These are phyloP conservation scores for Thymelicus acteon DNA, from an alignment of 2,888 invertebrate species.

Conservation along the genomic window DNA sequence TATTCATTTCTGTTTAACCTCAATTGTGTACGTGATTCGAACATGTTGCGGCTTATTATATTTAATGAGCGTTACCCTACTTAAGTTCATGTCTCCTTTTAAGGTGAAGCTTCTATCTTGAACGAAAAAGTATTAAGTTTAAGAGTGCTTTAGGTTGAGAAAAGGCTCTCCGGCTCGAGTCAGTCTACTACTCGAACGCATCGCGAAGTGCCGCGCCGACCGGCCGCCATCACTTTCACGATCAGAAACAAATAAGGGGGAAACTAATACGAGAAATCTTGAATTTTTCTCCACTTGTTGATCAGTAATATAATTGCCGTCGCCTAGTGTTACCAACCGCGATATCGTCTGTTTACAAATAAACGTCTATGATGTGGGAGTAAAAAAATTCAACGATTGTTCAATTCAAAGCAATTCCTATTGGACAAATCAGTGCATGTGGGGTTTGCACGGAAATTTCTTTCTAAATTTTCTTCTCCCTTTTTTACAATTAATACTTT, in stretches of 20 bases:
- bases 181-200: conserved; percentile 62
- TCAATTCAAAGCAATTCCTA: conserved; percentile 20
- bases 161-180: conserved; percentile 28
- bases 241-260: conserved; percentile 63
- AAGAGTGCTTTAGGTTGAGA: conserved; percentile 28
- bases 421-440: conserved; percentile 44
- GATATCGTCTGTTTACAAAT: conserved; percentile 63
- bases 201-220: conserved; percentile 66
- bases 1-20: background rate
- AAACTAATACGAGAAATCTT: conserved; percentile 60
- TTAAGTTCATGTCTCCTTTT: conserved; percentile 23
- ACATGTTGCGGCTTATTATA: conserved; percentile 15
- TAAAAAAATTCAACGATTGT: conserved; percentile 50
- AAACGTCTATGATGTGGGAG: conserved; percentile 64
- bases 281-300: conserved; percentile 54
- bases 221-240: conserved; percentile 69
- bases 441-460: conserved; percentile 41
- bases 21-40: background rate
- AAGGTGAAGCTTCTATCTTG: conserved; percentile 22
- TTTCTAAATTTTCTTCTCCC: conserved; percentile 52
- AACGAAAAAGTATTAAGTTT: conserved; percentile 28
- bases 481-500: conserved; percentile 45
- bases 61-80: conserved; percentile 24
- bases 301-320: conserved; percentile 54
- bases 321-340: conserved; percentile 49